Base-by-base conservation (phyloP, 2,888 invertebrate genomes). In the Drosophila borborema region DNA sequence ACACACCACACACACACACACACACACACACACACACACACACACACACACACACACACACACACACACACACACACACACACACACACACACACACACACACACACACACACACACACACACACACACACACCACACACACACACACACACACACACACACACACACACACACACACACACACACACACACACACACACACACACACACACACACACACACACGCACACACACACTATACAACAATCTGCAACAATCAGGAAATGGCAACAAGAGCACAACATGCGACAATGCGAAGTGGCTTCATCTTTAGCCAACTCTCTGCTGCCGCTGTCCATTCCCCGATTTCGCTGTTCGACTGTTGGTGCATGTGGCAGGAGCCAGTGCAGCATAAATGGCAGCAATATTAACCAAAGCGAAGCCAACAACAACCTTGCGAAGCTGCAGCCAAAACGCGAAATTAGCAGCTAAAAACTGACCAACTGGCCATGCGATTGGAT, bases 221-320 rank as follows among this genome's bases (percentile, higher is more conserved):
- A 75, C 51, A 34, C 34, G 18, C 18, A 14, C 16, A 12, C 8
- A 53, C 20, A 36, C 2, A 20, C 6, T 31, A 77, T 63, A 48
- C 43, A 62, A 70, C 67, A 56, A 63, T 62, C 61, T 78, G 82
- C 28, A 60, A n/a, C n/a, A n/a, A n/a, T n/a, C 75, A 69, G 82
- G 69, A 81, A 77, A 81, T 74, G 72, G 76, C 61, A 61, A 74
- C 74, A 72, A 36, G 54, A 67, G 82, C 74, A 85, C 79, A 79
- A 72, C 65, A 77, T 74, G 73, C 77, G 70, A 74, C 81, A 81
- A 68, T 85, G 78, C 72, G 55, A 40, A 74, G 65, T 68, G 56
- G 60, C 64, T 67, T 49, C 55, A 67, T 59, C 48, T 20, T n/a
- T 49, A 41, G 23, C 40, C 40, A 48, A 40, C 41, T 20, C 14